Conservation (phyloP, 2,113 vertebrate species). For the Himantopus leucocephalus region DNA sequence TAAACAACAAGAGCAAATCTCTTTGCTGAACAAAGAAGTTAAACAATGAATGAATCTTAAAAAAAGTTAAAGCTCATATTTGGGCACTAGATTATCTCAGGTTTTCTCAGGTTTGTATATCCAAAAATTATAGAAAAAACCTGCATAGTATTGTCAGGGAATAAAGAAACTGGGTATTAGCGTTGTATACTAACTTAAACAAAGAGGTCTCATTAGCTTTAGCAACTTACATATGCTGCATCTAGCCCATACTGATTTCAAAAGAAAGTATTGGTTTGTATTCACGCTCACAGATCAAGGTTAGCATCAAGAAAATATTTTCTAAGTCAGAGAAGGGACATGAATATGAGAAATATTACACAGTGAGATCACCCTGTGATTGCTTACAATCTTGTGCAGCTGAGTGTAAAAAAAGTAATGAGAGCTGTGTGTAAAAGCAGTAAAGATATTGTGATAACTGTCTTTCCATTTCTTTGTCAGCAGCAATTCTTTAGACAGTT, state of each 20-base stretch:
- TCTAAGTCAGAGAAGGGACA: background rate
- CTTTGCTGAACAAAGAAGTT: background rate
- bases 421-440: background rate
- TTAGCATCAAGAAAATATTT: background rate
- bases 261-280: background rate
- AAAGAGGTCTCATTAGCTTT: background rate
- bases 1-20: background rate
- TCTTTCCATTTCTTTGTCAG: background rate
- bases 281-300: background rate
- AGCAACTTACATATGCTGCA: fast-evolving
- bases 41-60: background rate
- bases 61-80: background rate
- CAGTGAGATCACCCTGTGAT: background rate
- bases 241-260: background rate
- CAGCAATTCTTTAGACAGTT: background rate
- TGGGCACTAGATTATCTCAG: background rate
- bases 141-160: background rate
- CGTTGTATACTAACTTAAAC: background rate
- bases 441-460: background rate
- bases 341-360: background rate
- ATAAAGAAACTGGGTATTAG: background rate
- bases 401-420: background rate
- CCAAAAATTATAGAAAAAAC: background rate
- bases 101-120: background rate
- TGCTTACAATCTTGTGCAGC: background rate